Evolutionary conservation across 2,113 vertebrate species (phyloP).

Genomic region (Thomomys bottae): DNA sequence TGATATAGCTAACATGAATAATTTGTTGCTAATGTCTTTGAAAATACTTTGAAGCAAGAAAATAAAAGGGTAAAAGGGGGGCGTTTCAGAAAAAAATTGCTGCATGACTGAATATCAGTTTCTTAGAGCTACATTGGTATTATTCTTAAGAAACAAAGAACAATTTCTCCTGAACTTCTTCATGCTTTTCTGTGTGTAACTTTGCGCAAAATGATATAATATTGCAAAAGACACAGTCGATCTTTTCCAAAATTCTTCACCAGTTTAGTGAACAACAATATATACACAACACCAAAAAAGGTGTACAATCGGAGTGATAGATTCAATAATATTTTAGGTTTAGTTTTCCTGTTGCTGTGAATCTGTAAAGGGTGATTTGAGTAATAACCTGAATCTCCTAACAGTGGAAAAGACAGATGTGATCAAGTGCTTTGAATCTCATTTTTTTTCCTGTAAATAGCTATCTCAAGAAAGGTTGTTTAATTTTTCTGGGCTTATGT

Average conservation of each 20-base stretch:
- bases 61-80: neutral
- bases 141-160: neutral
- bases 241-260: neutral
- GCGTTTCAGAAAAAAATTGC: neutral
- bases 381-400: neutral
- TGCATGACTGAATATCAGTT: neutral
- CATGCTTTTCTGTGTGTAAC: neutral
- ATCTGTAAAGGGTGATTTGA: neutral
- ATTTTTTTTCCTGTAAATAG: neutral
- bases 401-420: neutral
- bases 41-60: constrained; percentile 27
- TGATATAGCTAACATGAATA: neutral
- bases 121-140: neutral
- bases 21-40: constrained; percentile 30
- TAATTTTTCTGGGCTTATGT: neutral
- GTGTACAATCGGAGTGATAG: neutral
- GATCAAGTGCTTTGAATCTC: neutral
- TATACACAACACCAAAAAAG: neutral
- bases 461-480: neutral
- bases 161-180: neutral
- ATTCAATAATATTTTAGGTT: neutral
- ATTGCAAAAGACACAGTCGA: neutral
- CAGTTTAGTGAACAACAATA: neutral
- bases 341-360: neutral
- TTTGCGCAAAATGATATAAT: neutral